These are phyloP conservation scores for Hyposoter didymator DNA, from an alignment of 2,888 invertebrate species.

Conservation along the genomic window DNA sequence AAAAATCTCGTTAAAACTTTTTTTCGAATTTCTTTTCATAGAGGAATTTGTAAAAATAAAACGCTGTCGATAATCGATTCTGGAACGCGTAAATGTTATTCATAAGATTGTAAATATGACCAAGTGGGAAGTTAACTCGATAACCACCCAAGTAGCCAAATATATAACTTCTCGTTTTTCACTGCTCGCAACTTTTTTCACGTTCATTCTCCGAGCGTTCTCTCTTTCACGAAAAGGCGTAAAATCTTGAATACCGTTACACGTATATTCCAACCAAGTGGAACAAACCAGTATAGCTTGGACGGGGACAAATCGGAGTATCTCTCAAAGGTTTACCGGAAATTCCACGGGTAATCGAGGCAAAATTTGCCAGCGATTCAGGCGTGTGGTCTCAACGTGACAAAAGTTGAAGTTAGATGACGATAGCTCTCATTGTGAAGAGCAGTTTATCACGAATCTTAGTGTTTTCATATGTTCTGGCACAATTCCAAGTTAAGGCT, in stretches of 20 bases:
- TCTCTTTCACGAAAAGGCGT: slow-evolving; percentile 37
- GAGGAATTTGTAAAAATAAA: background rate
- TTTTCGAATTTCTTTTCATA: background rate
- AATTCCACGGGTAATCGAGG: slow-evolving; percentile 58
- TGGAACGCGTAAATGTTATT: background rate
- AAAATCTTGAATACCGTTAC: slow-evolving; percentile 64
- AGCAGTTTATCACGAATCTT: slow-evolving; percentile 44
- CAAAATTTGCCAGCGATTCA: slow-evolving; percentile 50
- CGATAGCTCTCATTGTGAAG: slow-evolving; percentile 10
- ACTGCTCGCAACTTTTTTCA: background rate
- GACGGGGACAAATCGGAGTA: slow-evolving; percentile 17
- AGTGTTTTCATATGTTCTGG: slow-evolving; percentile 30
- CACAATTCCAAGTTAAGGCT: slow-evolving; percentile 27
- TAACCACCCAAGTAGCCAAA: background rate
- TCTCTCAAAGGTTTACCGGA: slow-evolving; percentile 41
- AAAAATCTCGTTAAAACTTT: background rate
- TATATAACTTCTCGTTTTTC: background rate
- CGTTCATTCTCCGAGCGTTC: slow-evolving; percentile 6
- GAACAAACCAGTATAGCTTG: slow-evolving; percentile 12
- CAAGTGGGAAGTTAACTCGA: background rate
- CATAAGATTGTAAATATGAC: background rate
- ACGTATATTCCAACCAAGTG: background rate
- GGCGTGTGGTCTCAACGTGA: slow-evolving; percentile 33
- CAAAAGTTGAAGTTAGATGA: slow-evolving; percentile 9
- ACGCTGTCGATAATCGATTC: background rate